Evolutionary conservation across 1,140 invertebrate genomes (phyloP).

Genomic region (Pseudomyrmex sp.): DNA sequence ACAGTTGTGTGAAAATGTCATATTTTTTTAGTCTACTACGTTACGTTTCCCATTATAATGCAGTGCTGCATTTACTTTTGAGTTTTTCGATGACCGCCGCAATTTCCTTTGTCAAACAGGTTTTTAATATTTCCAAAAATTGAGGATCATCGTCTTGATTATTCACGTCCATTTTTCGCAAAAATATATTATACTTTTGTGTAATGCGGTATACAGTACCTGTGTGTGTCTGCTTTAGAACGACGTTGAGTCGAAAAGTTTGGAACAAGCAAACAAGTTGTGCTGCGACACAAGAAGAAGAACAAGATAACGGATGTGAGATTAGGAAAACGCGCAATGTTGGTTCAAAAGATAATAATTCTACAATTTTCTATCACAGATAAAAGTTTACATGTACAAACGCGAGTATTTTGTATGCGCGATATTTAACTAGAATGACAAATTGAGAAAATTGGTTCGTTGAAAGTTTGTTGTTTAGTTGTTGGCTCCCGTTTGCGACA

Average conservation of each 20-base stretch:
- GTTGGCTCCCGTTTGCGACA: not conserved
- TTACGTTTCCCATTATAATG: not conserved
- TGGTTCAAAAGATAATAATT: not conserved
- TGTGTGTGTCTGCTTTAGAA: not conserved
- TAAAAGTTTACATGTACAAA: not conserved
- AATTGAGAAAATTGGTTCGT: not conserved
- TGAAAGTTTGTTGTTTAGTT: constrained; percentile 35
- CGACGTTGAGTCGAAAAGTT: not conserved
- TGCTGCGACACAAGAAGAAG: too few relatives aligned
- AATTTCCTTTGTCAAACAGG: constrained; percentile 55
- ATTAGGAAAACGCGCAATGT: not conserved
- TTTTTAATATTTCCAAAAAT: constrained; percentile 53
- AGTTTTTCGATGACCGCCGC: not conserved
- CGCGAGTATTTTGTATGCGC: not conserved
- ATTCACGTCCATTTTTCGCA: constrained; percentile 30
- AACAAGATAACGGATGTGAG: too few relatives aligned
- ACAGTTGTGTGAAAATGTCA: not conserved
- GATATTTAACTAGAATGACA: not conserved
- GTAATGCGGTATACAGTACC: too few relatives aligned
- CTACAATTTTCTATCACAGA: not conserved
- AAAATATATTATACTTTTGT: not conserved
- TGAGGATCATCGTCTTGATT: constrained; percentile 57
- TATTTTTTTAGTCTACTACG: not conserved
- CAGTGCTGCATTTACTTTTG: constrained; percentile 7
- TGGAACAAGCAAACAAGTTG: not conserved